phyloP scores from a whole-genome alignment of 2,888 invertebrate species.

The Torymus auratus region DNA sequence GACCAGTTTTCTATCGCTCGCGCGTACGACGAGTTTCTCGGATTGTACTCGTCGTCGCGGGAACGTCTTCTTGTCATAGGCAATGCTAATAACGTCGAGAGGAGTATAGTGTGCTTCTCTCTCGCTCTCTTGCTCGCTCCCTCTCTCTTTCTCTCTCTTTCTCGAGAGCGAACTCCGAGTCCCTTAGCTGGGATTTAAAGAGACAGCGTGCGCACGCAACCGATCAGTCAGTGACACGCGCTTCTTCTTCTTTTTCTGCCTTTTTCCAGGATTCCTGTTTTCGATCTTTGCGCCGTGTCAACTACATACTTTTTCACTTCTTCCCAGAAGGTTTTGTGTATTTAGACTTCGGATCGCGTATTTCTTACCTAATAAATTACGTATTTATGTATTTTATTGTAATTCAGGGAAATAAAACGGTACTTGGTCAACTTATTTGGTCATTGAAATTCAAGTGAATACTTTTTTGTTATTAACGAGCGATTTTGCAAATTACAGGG shows the following conservation, averaged over 20 bases:
- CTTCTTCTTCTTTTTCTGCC: conserved; percentile 41
- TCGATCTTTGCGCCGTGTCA: conserved; percentile 1
- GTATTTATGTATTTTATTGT: too few relatives aligned
- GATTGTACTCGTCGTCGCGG: background rate
- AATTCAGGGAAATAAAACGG: too few relatives aligned
- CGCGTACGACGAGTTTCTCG: background rate
- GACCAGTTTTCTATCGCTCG: conserved; percentile 17
- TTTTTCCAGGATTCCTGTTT: background rate
- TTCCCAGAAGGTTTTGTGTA: too few relatives aligned
- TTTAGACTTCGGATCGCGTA: too few relatives aligned
- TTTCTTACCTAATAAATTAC: background rate
- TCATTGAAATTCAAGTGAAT: too few relatives aligned
- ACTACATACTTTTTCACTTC: conserved; percentile 6
- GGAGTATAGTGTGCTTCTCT: background rate
- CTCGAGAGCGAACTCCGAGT: background rate
- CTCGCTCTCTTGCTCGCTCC: too few relatives aligned
- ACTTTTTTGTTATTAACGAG: too few relatives aligned
- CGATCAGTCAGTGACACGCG: conserved; percentile 21
- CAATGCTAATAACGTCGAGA: conserved; percentile 30
- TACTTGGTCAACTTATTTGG: too few relatives aligned
- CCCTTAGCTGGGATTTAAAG: conserved; percentile 4
- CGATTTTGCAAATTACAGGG: too few relatives aligned
- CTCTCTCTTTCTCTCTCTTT: too few relatives aligned
- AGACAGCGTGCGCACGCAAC: background rate
- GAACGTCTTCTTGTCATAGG: conserved; percentile 19